Base-by-base conservation (phyloP, 1,140 invertebrate species). In the Pararge aegeria region DNA sequence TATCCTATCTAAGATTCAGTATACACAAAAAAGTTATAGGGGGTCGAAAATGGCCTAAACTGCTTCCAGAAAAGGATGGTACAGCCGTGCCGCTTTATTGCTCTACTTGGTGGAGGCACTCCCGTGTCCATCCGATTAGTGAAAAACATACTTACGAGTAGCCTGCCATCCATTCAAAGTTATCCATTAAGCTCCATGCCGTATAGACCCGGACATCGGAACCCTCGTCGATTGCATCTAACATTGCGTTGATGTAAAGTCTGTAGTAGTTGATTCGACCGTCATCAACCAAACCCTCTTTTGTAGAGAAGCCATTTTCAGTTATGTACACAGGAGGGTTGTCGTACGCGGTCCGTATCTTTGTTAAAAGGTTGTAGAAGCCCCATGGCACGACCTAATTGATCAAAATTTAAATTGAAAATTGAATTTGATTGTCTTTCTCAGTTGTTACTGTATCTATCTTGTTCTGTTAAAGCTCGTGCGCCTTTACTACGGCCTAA, bases 171-270 rank as follows among this genome's bases (percentile, higher is more conserved):
- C 93, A 94, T 80, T 94, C 93, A 68, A 94, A 93, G 64, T 93
- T 94, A 66, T 94, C 94, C 84, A 94, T 87, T 1, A 94, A 69
- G 37, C 91, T 92, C 93, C 93, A 94, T 0, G 89, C 89, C 18
- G 91, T 92, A 64, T 94, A 95, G 0, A 83, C 92, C 40, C 52
- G 64, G 0, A 91, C 59, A 55, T 90, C 77, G 21, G 73, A 82
- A 12, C 76, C 81, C 10, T 89, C 80, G 0, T 81, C 76, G 4
- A 89, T 79, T 0, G 87, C 83, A 24, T 87, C 77, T 13, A 83
- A 55, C 57, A 89, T 55, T 2, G 70, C 75, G 34, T 51, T 34
- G 0, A 88, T 42, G 55, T 89, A 95, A 4, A 66, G 70, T 68
- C 76, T 76, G 34, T 87, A 89, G 72, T 90, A 93, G 5, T 69